Conservation (phyloP, 2,888 invertebrate genomes). For the Dicycla oo region DNA sequence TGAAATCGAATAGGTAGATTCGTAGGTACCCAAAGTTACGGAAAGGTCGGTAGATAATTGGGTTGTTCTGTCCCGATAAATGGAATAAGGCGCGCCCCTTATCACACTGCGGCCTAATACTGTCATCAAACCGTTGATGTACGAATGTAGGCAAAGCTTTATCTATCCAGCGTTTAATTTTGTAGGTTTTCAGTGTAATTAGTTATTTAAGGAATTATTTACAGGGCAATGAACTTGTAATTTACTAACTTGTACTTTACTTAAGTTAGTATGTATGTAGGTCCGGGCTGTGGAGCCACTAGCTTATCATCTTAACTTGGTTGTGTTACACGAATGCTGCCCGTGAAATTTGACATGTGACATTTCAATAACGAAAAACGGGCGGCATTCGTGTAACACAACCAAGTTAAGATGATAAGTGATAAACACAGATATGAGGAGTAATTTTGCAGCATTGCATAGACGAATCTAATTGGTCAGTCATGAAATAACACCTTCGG, state of each 20-base stretch:
- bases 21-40: conserved; percentile 20
- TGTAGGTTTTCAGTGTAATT: not conserved
- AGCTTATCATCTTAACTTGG: too few relatives aligned
- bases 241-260: too few relatives aligned
- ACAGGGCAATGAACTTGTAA: too few relatives aligned
- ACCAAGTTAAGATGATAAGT: too few relatives aligned
- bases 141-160: conserved; percentile 19
- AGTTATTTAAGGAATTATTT: not conserved
- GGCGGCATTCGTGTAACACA: too few relatives aligned
- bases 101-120: conserved; percentile 39
- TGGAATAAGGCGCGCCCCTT: conserved; percentile 31
- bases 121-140: conserved; percentile 44
- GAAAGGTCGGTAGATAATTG: conserved; percentile 35
- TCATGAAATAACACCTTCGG: conserved; percentile 33
- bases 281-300: too few relatives aligned
- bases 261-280: too few relatives aligned
- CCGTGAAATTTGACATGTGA: too few relatives aligned
- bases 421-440: conserved; percentile 34
- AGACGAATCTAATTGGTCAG: conserved; percentile 41
- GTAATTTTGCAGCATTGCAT: not conserved
- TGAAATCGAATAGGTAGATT: not conserved
- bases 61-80: conserved; percentile 43
- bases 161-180: not conserved
- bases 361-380: too few relatives aligned
- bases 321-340: too few relatives aligned